phyloP scores from a whole-genome alignment of 92 coral and sea anemone species.

The Epizoanthus stellaris region DNA sequence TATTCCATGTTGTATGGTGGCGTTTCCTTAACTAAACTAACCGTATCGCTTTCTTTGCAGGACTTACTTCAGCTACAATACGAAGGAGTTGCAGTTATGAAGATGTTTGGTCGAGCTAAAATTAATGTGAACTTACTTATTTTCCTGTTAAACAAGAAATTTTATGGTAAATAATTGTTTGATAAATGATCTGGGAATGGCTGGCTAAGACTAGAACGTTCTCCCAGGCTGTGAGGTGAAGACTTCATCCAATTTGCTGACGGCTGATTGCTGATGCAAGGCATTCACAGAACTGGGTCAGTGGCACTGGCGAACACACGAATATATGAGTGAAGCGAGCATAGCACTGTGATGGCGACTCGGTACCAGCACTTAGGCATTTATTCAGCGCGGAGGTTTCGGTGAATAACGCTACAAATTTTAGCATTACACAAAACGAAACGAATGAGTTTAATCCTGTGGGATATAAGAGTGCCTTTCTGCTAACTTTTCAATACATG shows the following conservation, averaged over 20 bases:
- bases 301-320: not conserved
- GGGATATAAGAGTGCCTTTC: too few relatives aligned
- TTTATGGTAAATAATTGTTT: slow-evolving; percentile 90
- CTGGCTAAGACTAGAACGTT: not conserved
- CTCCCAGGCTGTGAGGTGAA: not conserved
- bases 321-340: not conserved
- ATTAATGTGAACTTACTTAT: slow-evolving; percentile 95
- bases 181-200: not conserved
- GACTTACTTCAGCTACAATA: slow-evolving; percentile 97
- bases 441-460: too few relatives aligned
- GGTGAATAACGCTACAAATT: too few relatives aligned
- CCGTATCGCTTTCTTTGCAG: slow-evolving; percentile 54
- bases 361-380: not conserved
- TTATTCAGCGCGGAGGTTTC: not conserved
- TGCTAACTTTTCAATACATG: too few relatives aligned
- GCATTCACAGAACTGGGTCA: not conserved
- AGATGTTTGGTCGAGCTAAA: slow-evolving; percentile 99
- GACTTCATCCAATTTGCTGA: not conserved
- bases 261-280: not conserved
- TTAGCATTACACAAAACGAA: too few relatives aligned
- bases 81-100: slow-evolving; percentile 99
- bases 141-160: slow-evolving; percentile 94
- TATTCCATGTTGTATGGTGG: not conserved
- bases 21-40: not conserved
- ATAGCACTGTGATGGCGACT: not conserved